Conservation (phyloP, 2,113 vertebrate species). For the Rallus limicola region DNA sequence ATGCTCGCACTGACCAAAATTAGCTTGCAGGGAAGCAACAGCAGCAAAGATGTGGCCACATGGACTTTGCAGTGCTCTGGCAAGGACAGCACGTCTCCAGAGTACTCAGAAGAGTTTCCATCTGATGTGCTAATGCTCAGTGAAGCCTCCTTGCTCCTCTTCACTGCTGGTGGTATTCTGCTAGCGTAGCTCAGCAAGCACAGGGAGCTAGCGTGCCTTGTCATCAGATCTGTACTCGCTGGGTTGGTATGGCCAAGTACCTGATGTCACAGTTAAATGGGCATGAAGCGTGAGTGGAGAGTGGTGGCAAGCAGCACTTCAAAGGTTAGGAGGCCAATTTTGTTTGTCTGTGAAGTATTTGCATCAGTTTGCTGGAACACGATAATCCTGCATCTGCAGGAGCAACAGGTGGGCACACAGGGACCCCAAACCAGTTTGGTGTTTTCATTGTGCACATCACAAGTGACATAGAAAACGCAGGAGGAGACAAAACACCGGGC, state of each 20-base stretch:
- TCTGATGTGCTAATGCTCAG: background rate
- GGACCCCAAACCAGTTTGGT: rapidly evolving
- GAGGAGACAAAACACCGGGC: background rate
- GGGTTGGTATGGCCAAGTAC: rapidly evolving
- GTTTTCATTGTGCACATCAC: background rate
- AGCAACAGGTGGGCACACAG: background rate
- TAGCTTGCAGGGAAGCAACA: background rate
- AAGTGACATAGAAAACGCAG: background rate
- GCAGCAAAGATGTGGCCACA: background rate
- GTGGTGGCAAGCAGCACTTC: background rate
- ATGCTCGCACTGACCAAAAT: background rate
- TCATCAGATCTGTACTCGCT: background rate
- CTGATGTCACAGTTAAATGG: rapidly evolving
- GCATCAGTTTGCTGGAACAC: background rate
- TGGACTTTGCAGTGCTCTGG: background rate
- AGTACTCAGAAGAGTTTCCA: background rate
- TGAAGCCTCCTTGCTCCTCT: background rate
- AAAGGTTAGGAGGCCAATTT: background rate
- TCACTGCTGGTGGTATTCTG: background rate
- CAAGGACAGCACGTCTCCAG: background rate
- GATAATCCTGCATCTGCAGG: background rate
- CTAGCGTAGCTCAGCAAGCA: background rate
- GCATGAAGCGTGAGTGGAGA: background rate
- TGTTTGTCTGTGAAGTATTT: background rate
- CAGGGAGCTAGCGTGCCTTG: background rate